Conservation (phyloP, 2,888 invertebrate species). For the Xylocampa areola region DNA sequence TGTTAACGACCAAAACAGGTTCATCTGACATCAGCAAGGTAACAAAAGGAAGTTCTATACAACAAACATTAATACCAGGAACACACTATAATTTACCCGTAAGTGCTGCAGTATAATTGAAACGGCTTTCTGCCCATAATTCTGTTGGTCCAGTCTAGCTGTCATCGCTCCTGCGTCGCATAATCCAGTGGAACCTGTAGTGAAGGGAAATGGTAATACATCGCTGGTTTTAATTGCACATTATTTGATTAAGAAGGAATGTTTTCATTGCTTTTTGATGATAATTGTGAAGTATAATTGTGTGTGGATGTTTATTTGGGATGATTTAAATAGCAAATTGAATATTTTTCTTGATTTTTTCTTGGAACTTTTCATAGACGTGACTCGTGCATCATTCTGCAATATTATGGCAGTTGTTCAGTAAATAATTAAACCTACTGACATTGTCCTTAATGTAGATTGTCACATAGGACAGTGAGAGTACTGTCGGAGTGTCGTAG, state of each 20-base stretch:
- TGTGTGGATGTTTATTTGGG: not conserved
- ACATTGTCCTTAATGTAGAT: too few species aligned
- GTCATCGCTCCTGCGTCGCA: constrained; percentile 53
- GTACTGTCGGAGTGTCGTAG: too few species aligned
- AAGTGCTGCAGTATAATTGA: constrained; percentile 71
- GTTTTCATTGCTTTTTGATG: constrained; percentile 21
- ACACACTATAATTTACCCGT: constrained; percentile 69
- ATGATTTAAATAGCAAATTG: not conserved
- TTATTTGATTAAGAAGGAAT: constrained; percentile 49
- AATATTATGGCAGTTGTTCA: too few species aligned
- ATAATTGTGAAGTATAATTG: constrained; percentile 9
- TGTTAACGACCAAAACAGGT: too few species aligned
- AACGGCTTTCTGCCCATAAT: constrained; percentile 74
- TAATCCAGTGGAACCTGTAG: constrained; percentile 47
- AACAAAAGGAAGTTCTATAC: constrained; percentile 56
- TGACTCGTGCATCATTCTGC: too few species aligned
- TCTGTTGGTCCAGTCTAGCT: constrained; percentile 64
- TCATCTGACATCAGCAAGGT: too few species aligned
- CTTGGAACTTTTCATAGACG: too few species aligned
- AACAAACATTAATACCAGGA: constrained; percentile 47
- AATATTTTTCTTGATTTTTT: not conserved
- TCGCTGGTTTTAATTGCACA: constrained; percentile 49
- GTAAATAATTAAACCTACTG: too few species aligned
- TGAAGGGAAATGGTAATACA: constrained; percentile 46
- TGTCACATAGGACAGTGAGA: too few species aligned